Percentiles rank a stretch among this genome's conserved stretches.
Evolutionary conservation across 2,888 invertebrate species (phyloP).

Genomic region (Gandaritis pyraliata): DNA sequence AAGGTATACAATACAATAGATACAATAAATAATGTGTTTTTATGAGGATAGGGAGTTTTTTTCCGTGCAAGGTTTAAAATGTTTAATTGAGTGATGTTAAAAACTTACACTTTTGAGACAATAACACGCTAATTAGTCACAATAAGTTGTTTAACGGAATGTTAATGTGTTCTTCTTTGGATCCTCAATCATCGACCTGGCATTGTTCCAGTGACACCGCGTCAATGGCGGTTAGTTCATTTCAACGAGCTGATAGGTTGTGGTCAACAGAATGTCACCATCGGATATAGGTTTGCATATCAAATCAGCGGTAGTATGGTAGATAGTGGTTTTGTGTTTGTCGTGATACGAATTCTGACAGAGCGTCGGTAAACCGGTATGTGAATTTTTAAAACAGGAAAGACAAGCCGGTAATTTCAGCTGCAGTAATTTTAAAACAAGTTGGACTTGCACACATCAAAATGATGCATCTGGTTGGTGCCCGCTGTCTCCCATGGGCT

Average conservation of each 20-base stretch:
- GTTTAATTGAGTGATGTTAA: too few species aligned
- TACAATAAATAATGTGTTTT: too few species aligned
- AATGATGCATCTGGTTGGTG: constrained; percentile 40
- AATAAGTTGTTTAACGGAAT: constrained; percentile 29
- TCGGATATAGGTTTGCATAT: constrained; percentile 30
- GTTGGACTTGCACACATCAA: constrained; percentile 34
- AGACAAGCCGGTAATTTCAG: constrained; percentile 46
- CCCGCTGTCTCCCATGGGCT: constrained; percentile 34
- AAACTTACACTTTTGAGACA: constrained; percentile 5
- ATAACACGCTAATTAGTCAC: constrained; percentile 15
- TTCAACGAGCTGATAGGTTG: constrained; percentile 32
- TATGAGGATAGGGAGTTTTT: too few species aligned
- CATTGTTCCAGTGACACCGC: constrained; percentile 39
- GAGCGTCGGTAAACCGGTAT: constrained; percentile 13
- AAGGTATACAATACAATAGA: too few species aligned
- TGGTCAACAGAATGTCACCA: constrained; percentile 30
- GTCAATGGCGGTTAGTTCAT: constrained; percentile 36
- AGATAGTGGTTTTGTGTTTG: constrained; percentile 27
- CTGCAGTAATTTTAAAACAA: constrained; percentile 40
- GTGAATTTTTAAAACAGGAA: constrained; percentile 40
- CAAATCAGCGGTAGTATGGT: constrained; percentile 13
- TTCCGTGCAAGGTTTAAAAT: too few species aligned
- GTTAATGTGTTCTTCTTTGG: constrained; percentile 36
- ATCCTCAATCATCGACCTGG: constrained; percentile 41
- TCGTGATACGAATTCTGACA: constrained; percentile 20